Evolutionary conservation across 2,888 invertebrate species (phyloP), one percentile per base, ranked within the genome.

Genomic region (Ptycholaimellus sp.): DNA sequence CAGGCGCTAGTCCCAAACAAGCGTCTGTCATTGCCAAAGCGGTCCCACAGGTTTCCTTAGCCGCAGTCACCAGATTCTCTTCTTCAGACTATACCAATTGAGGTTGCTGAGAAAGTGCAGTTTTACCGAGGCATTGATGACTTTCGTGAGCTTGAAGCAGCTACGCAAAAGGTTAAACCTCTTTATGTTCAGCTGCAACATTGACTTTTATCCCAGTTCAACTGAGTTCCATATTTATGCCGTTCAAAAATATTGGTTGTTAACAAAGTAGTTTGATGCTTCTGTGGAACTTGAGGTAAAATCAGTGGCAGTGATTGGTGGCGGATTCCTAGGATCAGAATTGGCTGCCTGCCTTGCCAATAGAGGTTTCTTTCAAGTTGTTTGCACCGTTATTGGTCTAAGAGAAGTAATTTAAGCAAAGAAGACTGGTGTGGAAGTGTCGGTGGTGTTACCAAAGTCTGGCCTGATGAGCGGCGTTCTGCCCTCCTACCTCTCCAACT

Each of bases 301-400:
- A 46, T 69, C 71, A 37, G 68, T 87, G 42, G 74, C 75, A 4
- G 70, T 93, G 44, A 64, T 90, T 45, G 93, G 93, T 40, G 85
- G 83, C 46, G 85, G 90, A 30, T 78, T 85, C 59, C 69, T 85
- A 37, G 90, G 85, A 25, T 76, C 78, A 50, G 93, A 93, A 67
- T 66, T 93, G 39, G 76, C 83, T 13, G 81, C 80, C 56, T 74
- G 83, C 17, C 64, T 93, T 39, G 76, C 72, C 32, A 28, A 46
- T 32, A 20, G 30, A 7, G 20, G 9, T 37, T 16, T 28, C 29
- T 29, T 19, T 17, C 20, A n/a, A 29, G 29, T 16, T 30, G 29
- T 6, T 18, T 36, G 29, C 11, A 36, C 19, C 19, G 29, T 21
- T 14, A 13, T 14, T 14, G 27, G 31, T 19, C 36, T 4, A 27